Evolutionary conservation across 2,888 invertebrate species (phyloP).

Genomic region (Micropterix aruncella): DNA sequence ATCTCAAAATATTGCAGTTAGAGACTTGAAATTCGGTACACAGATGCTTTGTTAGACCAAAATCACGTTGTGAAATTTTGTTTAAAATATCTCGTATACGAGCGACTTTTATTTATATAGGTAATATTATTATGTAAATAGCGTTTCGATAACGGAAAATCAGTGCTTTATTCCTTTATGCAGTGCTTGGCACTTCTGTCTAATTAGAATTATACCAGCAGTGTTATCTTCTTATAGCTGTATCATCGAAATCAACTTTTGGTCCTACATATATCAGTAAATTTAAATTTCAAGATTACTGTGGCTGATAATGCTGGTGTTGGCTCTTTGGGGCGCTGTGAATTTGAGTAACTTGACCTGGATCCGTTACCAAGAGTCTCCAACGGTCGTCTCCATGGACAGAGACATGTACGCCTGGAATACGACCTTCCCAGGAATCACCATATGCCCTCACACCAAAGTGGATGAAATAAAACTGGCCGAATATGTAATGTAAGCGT

Average conservation of each 20-base stretch:
- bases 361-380: slow-evolving; percentile 51
- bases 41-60: too few species aligned
- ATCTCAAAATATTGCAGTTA: too few species aligned
- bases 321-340: slow-evolving; percentile 39
- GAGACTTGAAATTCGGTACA: too few species aligned
- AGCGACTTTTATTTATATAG: too few species aligned
- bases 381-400: slow-evolving; percentile 61
- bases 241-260: background rate
- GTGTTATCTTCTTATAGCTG: background rate
- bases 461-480: slow-evolving; percentile 39
- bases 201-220: background rate
- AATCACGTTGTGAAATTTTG: too few species aligned
- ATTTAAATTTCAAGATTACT: slow-evolving; percentile 27
- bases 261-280: background rate
- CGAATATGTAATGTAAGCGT: slow-evolving; percentile 35
- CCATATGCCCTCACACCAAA: slow-evolving; percentile 47
- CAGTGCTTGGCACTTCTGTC: background rate
- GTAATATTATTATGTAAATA: too few species aligned
- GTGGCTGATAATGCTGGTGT: slow-evolving; percentile 38
- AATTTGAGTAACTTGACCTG: slow-evolving; percentile 45
- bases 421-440: slow-evolving; percentile 53
- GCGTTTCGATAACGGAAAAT: too few species aligned
- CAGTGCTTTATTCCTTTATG: slow-evolving; percentile 1
- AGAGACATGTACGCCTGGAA: slow-evolving; percentile 58
- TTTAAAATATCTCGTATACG: too few species aligned